Evolutionary conservation across 2,888 invertebrate genomes (phyloP), one percentile per base, ranked within the genome.

Genomic region (Eilema caniola): DNA sequence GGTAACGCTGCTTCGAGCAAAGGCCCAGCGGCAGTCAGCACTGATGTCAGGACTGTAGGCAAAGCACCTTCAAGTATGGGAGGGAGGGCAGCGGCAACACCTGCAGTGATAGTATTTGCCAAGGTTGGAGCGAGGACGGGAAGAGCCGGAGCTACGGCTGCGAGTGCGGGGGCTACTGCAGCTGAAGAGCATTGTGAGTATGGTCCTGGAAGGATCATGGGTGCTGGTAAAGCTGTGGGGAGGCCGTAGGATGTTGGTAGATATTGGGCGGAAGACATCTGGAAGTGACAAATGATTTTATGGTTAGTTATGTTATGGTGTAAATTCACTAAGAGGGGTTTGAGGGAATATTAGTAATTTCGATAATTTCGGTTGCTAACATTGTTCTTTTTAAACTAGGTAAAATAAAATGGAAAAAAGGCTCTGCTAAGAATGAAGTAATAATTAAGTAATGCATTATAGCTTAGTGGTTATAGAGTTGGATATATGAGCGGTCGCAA

Each of bases 1-100:
- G 87, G 78, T 47, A 84, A n/a, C 0, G 84, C 81, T 5, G 87
- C 88, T 11, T 83, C 83, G 3, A 91, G 62, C 66, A 91, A 61
- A 2, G 91, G 91, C 1, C 86, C 88, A 0, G 88, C 87, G 0
- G 84, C 88, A 0, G 86, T 81, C 59, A 92, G 69, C 8, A 88
- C 89, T 3, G 91, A 89, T 0, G 88, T 85, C 47, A 91, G 67
- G 16, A 90, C 84, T 0, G 87, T 81, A 0, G 90, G 90, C 47
- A 90, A 66, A 0, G 90, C 89, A 0, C 88, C 86, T 16, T 89
- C 93, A 8, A 87, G 71, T 5, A 87, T 71, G 7, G 86, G 83
- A 0, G 88, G 88, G 0, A 88, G 41, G 0, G 87, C 80, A 2
- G 84, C 78, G 0, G 86, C 69, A 8, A 88, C 84, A 0, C 85